These are phyloP conservation scores for Melanchra persicariae DNA, from an alignment of 2,888 invertebrate genomes.

Conservation along the genomic window DNA sequence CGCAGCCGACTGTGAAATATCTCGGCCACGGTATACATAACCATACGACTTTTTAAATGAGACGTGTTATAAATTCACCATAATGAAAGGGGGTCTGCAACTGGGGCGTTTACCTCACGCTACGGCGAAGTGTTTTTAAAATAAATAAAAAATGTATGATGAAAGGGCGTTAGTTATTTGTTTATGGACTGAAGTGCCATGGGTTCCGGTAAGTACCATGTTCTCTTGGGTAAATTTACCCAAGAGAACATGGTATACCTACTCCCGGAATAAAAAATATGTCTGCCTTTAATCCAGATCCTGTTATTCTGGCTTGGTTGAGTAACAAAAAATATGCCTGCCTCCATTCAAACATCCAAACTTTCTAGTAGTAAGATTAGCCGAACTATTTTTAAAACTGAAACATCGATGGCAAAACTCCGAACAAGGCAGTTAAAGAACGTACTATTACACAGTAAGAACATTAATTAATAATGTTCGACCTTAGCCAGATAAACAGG, in stretches of 20 bases:
- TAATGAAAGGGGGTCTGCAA: constrained; percentile 72
- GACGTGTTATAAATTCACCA: constrained; percentile 68
- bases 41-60: constrained; percentile 64
- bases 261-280: no score
- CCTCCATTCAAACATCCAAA: no score
- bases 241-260: no score
- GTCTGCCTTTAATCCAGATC: no score
- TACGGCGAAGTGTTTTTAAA: constrained; percentile 50
- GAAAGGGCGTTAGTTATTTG: constrained; percentile 39
- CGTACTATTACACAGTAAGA: background rate
- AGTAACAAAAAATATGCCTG: no score
- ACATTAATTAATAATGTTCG: background rate
- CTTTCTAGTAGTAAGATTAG: no score
- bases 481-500: background rate
- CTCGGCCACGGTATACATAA: constrained; percentile 69
- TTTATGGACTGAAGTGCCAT: constrained; percentile 1
- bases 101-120: constrained; percentile 66
- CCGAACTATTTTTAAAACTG: background rate
- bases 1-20: constrained; percentile 73
- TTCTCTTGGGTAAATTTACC: no score
- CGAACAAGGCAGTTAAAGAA: background rate
- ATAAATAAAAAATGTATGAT: constrained; percentile 20
- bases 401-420: background rate
- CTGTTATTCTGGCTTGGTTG: no score
- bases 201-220: no score